Evolutionary conservation across 2,113 vertebrate genomes (phyloP).

Genomic region (Plestiodon gilberti): DNA sequence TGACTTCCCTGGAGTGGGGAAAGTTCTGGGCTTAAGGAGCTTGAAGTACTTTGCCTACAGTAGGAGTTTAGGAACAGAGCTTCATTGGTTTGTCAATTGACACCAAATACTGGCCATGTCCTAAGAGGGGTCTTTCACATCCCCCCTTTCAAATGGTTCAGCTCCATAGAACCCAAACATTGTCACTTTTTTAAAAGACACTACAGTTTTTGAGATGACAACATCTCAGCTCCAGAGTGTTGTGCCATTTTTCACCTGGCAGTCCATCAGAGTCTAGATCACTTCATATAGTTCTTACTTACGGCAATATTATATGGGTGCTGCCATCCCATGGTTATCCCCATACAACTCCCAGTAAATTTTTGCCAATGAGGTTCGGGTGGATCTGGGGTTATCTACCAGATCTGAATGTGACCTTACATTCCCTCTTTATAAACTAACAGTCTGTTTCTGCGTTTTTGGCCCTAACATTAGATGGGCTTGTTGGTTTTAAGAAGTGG

Average conservation of each 20-base stretch:
- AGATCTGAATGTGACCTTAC: neutral
- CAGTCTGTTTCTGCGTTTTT: neutral
- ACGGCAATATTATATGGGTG: neutral
- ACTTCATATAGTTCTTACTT: neutral
- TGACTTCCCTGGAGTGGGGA: too few species aligned
- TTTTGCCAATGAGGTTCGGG: neutral
- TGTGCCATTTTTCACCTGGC: neutral
- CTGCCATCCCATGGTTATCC: neutral
- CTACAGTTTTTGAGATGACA: neutral
- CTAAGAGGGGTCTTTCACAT: neutral
- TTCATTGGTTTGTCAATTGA: neutral
- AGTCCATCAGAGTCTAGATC: neutral
- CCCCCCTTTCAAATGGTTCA: neutral
- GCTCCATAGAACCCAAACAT: neutral
- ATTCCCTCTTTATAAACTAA: neutral
- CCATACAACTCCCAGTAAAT: neutral
- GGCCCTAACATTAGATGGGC: too few species aligned
- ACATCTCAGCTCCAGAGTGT: too few species aligned
- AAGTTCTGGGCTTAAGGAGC: neutral
- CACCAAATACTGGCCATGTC: neutral
- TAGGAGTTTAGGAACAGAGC: neutral
- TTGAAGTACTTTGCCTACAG: neutral
- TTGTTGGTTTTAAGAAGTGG: too few species aligned
- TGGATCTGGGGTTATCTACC: neutral
- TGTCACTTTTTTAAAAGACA: neutral